Base-by-base conservation (phyloP, 2,888 invertebrate species). In the Macrophya annulata region DNA sequence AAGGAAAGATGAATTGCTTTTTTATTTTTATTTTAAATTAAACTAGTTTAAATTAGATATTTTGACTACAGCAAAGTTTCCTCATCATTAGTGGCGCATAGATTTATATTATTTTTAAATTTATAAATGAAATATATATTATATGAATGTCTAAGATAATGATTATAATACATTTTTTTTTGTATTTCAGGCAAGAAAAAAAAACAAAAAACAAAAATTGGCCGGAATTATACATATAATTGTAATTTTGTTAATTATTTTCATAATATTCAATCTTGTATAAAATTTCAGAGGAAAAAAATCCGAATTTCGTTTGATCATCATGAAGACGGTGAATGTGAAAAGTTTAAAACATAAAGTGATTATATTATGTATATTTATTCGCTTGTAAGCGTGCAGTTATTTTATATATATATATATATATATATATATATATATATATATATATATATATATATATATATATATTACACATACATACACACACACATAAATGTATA, bases 311-410 rank as follows among this genome's bases (percentile, higher is more conserved):
- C 37, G 77, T 37, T 37, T n/a, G 55, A 59, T 21, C 51, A 59
- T 79, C 40, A 37, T n/a, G 21, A 79, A 55, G 55, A 31, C 77
- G 37, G 62, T 43, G 62, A 21, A 62, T 43, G 21, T 81, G 43
- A 62, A 62, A 81, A 48, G 31, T 45, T 37, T 45, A 68, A 48
- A 48, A 83, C 68, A 83, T 68, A 83, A 71, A 83, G 83, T 65
- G 68, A 68, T 82, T 25, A 62, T 83, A 83, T 68, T 48, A 68
- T 51, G 37, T 81, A 68, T 83, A 83, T 83, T 83, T 83, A 83
- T 83, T 71, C 40, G 48, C 83, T 68, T 48, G 83, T 83, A 40
- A 83, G 68, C 83, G 71, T 68, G 83, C 83, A 65, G 83, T 83
- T 68, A 71, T 65, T 68, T 71, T 17, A n/a, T 83, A 65, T 81